Conservation (phyloP, 2,888 invertebrate species). For the Synanthedon myopaeformis region DNA sequence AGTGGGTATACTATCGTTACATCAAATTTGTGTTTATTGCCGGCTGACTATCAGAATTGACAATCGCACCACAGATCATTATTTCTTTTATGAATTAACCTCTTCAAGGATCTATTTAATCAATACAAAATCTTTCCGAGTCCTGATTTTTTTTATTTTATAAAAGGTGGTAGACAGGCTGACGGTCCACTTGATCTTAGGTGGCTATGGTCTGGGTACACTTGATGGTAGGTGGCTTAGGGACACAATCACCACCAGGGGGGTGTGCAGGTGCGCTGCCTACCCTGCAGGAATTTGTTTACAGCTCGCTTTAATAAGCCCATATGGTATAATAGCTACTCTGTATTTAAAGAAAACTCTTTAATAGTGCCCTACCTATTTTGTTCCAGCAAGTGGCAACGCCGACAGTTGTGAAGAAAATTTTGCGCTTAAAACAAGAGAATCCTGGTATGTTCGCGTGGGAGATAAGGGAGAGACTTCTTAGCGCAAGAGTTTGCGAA, state of each 20-base stretch:
- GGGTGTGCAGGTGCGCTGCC: too few relatives aligned
- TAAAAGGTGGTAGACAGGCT: too few relatives aligned
- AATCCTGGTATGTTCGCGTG: constrained; percentile 97
- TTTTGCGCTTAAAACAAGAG: constrained; percentile 92
- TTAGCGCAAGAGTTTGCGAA: constrained; percentile 91
- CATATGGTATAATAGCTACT: neutral
- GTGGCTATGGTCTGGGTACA: too few relatives aligned
- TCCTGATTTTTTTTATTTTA: neutral
- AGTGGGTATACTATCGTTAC: constrained; percentile 33
- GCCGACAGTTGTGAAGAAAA: constrained; percentile 94
- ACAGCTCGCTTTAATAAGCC: too few relatives aligned
- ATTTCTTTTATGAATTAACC: neutral
- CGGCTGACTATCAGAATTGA: constrained; percentile 3
- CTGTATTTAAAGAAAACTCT: too few relatives aligned
- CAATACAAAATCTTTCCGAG: neutral
- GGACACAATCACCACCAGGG: too few relatives aligned
- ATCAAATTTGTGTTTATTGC: constrained; percentile 39
- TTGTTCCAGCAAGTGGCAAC: constrained; percentile 92
- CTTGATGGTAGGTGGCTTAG: too few relatives aligned
- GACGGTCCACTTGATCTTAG: too few relatives aligned
- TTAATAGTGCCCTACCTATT: neutral
- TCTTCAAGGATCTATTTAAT: too few relatives aligned
- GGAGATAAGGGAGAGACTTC: constrained; percentile 93
- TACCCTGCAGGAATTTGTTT: too few relatives aligned
- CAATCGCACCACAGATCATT: neutral